Evolutionary conservation across 2,113 vertebrate species (phyloP).

Genomic region (Anolis sagrei): DNA sequence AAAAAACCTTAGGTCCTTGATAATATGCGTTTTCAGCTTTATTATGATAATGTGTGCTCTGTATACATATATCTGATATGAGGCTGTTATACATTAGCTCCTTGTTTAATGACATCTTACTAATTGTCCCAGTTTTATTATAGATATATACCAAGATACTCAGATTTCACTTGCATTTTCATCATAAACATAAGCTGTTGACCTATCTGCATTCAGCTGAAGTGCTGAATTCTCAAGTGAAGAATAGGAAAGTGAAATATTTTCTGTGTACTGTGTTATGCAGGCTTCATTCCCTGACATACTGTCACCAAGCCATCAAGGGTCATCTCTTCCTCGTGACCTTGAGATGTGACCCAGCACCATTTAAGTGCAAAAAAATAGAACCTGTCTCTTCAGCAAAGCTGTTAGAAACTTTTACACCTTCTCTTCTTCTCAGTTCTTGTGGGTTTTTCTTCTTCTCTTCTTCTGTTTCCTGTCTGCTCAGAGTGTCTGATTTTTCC

Average conservation of each 20-base stretch:
- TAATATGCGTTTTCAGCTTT: constrained; percentile 55
- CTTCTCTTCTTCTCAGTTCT: constrained; percentile 26
- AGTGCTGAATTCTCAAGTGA: constrained; percentile 29
- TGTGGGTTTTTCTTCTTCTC: no score
- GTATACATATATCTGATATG: constrained; percentile 71
- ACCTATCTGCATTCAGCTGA: constrained; percentile 58
- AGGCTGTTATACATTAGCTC: constrained; percentile 64
- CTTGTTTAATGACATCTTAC: constrained; percentile 68
- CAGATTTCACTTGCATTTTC: constrained; percentile 62
- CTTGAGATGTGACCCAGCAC: constrained; percentile 19
- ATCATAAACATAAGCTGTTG: constrained; percentile 59
- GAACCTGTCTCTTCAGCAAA: constrained; percentile 17
- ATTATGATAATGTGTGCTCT: constrained; percentile 66
- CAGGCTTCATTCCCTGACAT: constrained; percentile 7
- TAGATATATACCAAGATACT: constrained; percentile 57
- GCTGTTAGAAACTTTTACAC: not conserved
- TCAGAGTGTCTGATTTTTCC: not conserved
- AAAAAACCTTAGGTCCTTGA: constrained; percentile 50
- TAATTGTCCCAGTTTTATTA: constrained; percentile 65
- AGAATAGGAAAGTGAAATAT: constrained; percentile 42
- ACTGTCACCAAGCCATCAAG: constrained; percentile 11
- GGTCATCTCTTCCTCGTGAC: not conserved
- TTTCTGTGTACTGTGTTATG: constrained; percentile 3
- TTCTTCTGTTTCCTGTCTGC: constrained; percentile 11
- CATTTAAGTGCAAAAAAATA: constrained; percentile 32